These are phyloP conservation scores for Euplexia lucipara DNA, from an alignment of 2,888 invertebrate species.

Conservation along the genomic window DNA sequence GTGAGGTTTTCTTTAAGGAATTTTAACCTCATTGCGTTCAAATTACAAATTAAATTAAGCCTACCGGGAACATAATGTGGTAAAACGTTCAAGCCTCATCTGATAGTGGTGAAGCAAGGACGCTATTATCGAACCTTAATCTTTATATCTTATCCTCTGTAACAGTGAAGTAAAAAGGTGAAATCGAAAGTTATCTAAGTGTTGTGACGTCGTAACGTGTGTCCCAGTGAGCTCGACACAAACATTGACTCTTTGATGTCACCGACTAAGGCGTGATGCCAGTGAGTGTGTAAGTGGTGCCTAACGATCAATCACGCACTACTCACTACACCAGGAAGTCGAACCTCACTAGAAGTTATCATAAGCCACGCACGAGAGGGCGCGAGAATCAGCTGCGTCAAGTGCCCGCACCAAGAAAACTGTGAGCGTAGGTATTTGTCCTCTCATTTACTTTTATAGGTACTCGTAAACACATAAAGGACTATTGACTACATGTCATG, in stretches of 20 bases:
- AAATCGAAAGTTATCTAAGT: neutral
- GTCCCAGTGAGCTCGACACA: constrained; percentile 24
- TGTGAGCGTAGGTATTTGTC: neutral
- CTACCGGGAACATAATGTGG: no score
- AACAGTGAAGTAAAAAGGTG: neutral
- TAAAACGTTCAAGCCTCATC: no score
- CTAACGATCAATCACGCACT: constrained; percentile 34
- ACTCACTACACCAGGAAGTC: constrained; percentile 4
- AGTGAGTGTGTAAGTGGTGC: constrained; percentile 10
- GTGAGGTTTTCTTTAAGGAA: no score
- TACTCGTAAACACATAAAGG: no score
- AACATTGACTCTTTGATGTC: constrained; percentile 48
- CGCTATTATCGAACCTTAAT: no score
- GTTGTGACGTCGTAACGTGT: neutral
- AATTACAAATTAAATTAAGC: no score
- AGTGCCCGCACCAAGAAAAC: neutral
- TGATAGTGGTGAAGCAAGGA: no score
- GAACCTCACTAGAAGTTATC: constrained; percentile 37
- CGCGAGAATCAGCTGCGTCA: neutral
- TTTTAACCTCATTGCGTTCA: no score
- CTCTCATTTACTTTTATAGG: neutral
- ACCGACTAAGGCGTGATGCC: constrained; percentile 16
- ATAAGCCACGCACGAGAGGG: neutral
- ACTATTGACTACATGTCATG: no score
- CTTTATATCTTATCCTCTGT: neutral